A percentile compares a stretch with the other conserved stretches of the same genome.
Evolutionary conservation across 1,140 invertebrate genomes (phyloP).

Genomic region (Chrysomallon squamiferum): DNA sequence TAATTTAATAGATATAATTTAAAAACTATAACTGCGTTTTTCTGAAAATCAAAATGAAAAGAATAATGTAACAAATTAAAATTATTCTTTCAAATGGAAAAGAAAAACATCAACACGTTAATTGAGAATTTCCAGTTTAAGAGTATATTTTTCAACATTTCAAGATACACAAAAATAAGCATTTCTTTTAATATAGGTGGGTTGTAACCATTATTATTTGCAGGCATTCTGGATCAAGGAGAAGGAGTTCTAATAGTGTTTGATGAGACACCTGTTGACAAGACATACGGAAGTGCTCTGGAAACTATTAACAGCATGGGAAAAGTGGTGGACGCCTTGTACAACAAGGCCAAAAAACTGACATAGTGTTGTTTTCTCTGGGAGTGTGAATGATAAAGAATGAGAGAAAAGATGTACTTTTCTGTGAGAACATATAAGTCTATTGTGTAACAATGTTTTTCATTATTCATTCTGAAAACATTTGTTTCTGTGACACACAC

Average conservation of each 20-base stretch:
- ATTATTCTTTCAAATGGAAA: no score
- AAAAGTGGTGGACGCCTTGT: slow-evolving; percentile 97
- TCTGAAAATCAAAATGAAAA: no score
- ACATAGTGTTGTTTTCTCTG: slow-evolving; percentile 70
- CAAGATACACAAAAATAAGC: no score
- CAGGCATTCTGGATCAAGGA: slow-evolving; percentile 97
- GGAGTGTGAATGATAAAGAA: neutral
- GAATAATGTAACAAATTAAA: no score
- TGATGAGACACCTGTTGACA: slow-evolving; percentile 92
- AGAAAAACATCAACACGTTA: no score
- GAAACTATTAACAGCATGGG: slow-evolving; percentile 99
- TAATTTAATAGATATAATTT: no score
- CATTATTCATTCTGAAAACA: neutral
- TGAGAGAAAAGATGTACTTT: no score
- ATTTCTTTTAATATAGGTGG: no score
- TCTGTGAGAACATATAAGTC: neutral
- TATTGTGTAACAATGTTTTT: neutral
- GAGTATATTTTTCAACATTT: no score
- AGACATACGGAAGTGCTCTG: slow-evolving; percentile 95
- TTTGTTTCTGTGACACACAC: neutral
- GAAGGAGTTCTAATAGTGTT: slow-evolving; percentile 97
- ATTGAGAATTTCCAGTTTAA: no score
- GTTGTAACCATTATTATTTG: no score
- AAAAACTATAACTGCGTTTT: no score
- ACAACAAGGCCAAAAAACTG: slow-evolving; percentile 97